Base-by-base conservation (phyloP, 2,797 vertebrate species). In the Anas georgica region DNA sequence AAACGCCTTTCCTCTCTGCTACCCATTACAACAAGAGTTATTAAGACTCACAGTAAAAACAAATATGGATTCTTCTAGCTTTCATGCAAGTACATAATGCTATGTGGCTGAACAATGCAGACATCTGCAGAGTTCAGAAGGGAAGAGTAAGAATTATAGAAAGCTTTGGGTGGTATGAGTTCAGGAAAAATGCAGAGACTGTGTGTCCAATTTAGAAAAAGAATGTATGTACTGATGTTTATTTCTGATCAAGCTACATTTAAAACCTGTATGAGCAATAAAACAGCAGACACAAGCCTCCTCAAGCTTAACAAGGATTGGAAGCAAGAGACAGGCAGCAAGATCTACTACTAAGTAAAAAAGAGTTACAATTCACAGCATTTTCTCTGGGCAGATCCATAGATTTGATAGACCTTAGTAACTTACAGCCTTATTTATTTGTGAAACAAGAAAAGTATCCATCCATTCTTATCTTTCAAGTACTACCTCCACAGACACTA, bases 181-280 rank as follows among this genome's bases (percentile, higher is more conserved):
- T 80, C 45, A 68, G 29, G 29, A 73, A 79, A 97, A 88, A 73
- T 1, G 4, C 21, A 92, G 18, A 9, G 14, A 75, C 11, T 45
- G 39, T 17, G 39, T 5, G 12, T 26, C 28, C 28, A 31, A 8
- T 28, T 60, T 41, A 70, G 48, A 5, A 75, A 45, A 74, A 89
- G 60, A 14, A 0, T 37, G 10, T 15, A 84, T 0, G 0, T 22
- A 17, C 29, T 72, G 46, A 28, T 85, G 26, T 25, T 86, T 70
- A 62, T 80, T 91, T 93, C 60, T 74, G 37, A 83, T 46, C 37
- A 93, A 88, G 58, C 45, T 77, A 84, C 7, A 62, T 29, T 75
- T 90, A 75, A 39, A 83, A 93, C 29, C 21, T 58, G 58, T 69
- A 90, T 77, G 86, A 84, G 17, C 48, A 88, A 11, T 43, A 90